Conservation (phyloP, 2,888 invertebrate genomes). For the Thecophora atra region DNA sequence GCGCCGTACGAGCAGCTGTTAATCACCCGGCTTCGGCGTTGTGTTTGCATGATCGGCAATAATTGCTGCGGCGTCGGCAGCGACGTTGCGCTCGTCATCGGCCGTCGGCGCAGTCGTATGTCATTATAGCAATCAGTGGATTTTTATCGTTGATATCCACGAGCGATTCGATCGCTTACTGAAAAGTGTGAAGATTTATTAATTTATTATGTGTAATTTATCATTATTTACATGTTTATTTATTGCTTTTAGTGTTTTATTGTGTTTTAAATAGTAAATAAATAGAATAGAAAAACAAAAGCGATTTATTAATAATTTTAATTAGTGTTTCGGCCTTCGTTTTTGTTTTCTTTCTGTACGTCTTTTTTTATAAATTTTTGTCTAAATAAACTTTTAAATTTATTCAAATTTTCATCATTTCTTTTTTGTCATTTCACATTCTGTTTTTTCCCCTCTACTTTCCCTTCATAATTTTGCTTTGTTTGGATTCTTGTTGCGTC, state of each 20-base stretch:
- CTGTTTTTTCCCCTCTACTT: no score
- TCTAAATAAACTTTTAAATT: not conserved
- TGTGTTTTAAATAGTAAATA: no score
- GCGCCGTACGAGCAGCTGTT: not conserved
- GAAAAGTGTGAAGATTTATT: not conserved
- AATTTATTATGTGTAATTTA: no score
- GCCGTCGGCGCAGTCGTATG: not conserved
- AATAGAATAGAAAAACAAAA: no score
- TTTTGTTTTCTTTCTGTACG: no score
- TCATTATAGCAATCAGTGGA: not conserved
- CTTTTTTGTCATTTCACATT: no score
- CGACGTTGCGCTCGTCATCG: no score
- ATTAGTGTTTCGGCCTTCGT: no score
- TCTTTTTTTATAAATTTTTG: no score
- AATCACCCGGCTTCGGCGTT: slow-evolving; percentile 9
- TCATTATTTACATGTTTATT: no score
- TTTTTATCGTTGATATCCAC: not conserved
- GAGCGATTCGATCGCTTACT: not conserved
- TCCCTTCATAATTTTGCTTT: not conserved
- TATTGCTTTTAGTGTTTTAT: no score
- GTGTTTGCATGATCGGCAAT: slow-evolving; percentile 9
- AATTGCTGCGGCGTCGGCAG: slow-evolving; percentile 8
- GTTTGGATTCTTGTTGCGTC: not conserved
- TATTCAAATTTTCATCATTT: not conserved
- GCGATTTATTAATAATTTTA: no score